Percentiles rank a stretch among this genome's conserved stretches.
phyloP scores from a whole-genome alignment of 2,797 vertebrate genomes.

The Mallotus villosus region DNA sequence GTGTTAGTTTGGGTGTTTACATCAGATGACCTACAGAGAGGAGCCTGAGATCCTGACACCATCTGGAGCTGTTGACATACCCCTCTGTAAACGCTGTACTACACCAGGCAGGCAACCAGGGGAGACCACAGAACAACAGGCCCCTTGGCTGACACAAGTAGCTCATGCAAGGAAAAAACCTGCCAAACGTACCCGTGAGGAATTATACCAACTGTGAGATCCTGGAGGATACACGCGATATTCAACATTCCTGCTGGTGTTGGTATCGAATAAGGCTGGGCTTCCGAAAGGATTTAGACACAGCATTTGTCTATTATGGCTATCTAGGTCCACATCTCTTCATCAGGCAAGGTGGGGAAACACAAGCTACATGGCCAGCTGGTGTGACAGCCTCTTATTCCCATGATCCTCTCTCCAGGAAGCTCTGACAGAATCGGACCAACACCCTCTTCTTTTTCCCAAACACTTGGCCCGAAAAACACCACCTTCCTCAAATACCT shows the following conservation, averaged over 20 bases:
- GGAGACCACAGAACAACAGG: constrained; percentile 33
- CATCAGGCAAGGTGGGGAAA: constrained; percentile 35
- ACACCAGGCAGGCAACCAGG: constrained; percentile 41
- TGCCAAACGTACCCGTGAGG: too few species aligned
- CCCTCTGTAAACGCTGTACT: constrained; percentile 53
- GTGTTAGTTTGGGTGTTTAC: constrained; percentile 19
- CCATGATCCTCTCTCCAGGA: constrained; percentile 52
- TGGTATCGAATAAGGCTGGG: constrained; percentile 17
- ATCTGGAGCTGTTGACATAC: constrained; percentile 63
- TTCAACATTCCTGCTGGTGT: neutral
- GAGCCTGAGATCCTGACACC: constrained; percentile 59
- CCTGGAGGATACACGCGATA: neutral
- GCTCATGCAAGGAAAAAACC: neutral
- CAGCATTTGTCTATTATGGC: constrained; percentile 61
- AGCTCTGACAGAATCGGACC: constrained; percentile 44
- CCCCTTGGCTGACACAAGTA: neutral
- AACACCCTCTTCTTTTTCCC: constrained; percentile 21
- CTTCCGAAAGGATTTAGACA: constrained; percentile 47
- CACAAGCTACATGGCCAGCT: constrained; percentile 48
- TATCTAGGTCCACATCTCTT: constrained; percentile 66
- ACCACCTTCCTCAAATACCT: constrained; percentile 40
- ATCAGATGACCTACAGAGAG: constrained; percentile 27
- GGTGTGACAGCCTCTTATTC: constrained; percentile 54
- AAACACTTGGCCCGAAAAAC: constrained; percentile 52
- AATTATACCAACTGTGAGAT: neutral